These are phyloP conservation scores for Campaea margaritaria DNA, from an alignment of 2,888 invertebrate species.

Conservation along the genomic window DNA sequence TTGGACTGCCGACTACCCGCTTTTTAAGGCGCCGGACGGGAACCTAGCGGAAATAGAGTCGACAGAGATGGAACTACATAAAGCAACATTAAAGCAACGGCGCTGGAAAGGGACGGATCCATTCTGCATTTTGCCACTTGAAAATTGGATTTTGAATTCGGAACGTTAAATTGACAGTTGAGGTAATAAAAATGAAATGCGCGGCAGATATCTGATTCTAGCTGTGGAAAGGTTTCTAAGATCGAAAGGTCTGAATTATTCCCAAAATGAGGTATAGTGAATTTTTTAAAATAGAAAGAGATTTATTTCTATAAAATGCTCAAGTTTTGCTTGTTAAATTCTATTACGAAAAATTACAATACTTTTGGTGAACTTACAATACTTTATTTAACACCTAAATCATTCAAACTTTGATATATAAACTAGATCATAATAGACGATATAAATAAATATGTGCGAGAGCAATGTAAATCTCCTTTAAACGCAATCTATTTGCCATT, in stretches of 20 bases:
- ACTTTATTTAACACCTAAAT: too few relatives aligned
- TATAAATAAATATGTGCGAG: too few relatives aligned
- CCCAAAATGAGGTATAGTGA: background rate
- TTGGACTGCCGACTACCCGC: constrained; percentile 77
- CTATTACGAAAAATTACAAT: too few relatives aligned
- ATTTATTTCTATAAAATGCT: too few relatives aligned
- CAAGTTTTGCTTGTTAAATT: too few relatives aligned
- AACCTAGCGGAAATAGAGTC: constrained; percentile 81
- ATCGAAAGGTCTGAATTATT: constrained; percentile 1
- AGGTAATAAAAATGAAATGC: constrained; percentile 37
- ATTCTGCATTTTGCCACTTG: constrained; percentile 28
- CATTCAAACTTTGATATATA: too few relatives aligned
- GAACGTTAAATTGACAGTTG: constrained; percentile 35
- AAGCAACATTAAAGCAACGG: background rate
- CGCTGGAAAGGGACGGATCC: constrained; percentile 24
- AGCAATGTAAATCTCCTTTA: background rate
- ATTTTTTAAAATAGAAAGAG: background rate
- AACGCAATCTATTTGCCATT: background rate
- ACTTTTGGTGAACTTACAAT: too few relatives aligned
- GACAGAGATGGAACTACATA: constrained; percentile 58
- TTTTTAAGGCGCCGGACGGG: constrained; percentile 75
- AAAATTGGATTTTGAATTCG: constrained; percentile 33
- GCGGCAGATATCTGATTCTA: constrained; percentile 23
- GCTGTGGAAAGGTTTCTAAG: constrained; percentile 20
- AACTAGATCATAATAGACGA: too few relatives aligned